Evolutionary conservation across 2,113 vertebrate genomes (phyloP).

Genomic region (Bubo bubo): DNA sequence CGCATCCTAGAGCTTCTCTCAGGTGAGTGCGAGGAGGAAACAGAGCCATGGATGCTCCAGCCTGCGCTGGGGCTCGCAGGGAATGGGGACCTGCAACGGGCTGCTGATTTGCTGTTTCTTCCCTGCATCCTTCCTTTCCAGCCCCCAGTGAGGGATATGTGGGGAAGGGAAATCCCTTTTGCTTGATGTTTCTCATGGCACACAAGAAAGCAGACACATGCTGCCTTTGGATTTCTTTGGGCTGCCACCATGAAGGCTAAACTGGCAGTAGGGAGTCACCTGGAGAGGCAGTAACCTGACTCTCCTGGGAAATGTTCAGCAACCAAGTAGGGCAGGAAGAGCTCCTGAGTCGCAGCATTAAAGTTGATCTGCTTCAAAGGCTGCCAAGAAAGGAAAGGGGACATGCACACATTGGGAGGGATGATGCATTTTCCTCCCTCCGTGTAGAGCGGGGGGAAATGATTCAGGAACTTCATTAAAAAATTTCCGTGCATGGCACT

Average conservation of each 20-base stretch:
- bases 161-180: not conserved
- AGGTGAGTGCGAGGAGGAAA: not conserved
- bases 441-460: not conserved
- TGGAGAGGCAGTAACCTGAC: not conserved
- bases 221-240: not conserved
- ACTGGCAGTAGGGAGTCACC: not conserved
- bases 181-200: not conserved
- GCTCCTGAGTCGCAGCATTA: not conserved
- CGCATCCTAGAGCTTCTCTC: not conserved
- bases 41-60: not conserved
- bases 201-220: not conserved
- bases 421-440: not conserved
- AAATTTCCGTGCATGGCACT: not conserved
- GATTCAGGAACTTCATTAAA: not conserved
- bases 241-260: not conserved
- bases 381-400: not conserved
- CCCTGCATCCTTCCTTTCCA: not conserved
- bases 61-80: not conserved
- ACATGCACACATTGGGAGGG: not conserved
- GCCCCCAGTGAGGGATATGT: too few relatives aligned
- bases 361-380: not conserved
- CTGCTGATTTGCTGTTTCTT: not conserved
- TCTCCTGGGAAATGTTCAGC: not conserved
- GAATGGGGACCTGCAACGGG: not conserved
- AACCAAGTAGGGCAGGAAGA: not conserved